Evolutionary conservation across 2,113 vertebrate species (phyloP), one percentile per base, ranked within the genome.

Genomic region (Corydoras maculifer): DNA sequence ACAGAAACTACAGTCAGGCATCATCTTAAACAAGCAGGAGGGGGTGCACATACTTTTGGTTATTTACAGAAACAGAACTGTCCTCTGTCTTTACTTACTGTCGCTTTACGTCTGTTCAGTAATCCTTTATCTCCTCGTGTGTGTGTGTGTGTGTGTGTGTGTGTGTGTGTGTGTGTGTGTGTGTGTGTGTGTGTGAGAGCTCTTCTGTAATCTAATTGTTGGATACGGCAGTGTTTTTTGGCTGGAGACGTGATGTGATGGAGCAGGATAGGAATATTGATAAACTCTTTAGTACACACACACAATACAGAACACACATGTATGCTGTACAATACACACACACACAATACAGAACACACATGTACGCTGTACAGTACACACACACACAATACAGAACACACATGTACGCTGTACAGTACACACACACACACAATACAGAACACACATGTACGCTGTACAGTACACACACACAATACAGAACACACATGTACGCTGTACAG

Each of bases 231-330:
- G 53, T 53, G 70, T 49, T 68, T 68, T 31, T 72, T 30, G 63
- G 18, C 32, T 70, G 7, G 57, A 43, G 32, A 66, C 14, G 25
- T 54, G 51, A 25, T 15, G 32, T 4, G 50, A 68, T 57, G 62
- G 63, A 62, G 58, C 50, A 29, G 68, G 61, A 69, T 18, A 9
- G 31, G 63, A 72, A 65, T 69, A 73, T 65, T 60, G 61, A 73
- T 65, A 65, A 60, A 65, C 65, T 63, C 29, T 55, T 7, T 55
- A 57, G 62, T 31, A n/a, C 35, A 61, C 60, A 77, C 57, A 4
- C 43, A 29, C 49, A 59, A 25, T 25, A 25, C 18, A 25, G 2
- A 1, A 50, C 48, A 32, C 32, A 63, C 62, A 68, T 30, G 35
- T 53, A 57, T 14, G 31, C 53, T 43, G 7, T 43, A 43, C 35